A percentile compares a stretch with the other conserved stretches of the same genome.
Conservation (phyloP, 1,140 invertebrate genomes). For the Scaptodrosophila lebanonensis region DNA sequence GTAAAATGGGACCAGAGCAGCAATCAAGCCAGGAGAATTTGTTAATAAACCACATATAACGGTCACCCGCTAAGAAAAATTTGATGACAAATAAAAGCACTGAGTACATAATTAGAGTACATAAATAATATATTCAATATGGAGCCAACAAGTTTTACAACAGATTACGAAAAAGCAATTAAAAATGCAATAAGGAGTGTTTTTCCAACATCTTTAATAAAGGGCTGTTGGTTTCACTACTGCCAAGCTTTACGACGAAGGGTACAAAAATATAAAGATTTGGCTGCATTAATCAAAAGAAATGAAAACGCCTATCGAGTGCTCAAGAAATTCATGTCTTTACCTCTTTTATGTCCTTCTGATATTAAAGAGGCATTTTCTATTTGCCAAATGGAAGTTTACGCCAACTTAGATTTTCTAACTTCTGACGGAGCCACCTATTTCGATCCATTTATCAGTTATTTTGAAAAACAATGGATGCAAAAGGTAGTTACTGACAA, state of each 20-base stretch:
- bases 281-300: background rate
- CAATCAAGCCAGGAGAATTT: too few relatives aligned
- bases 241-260: background rate
- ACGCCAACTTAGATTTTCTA: background rate
- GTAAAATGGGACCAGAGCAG: too few relatives aligned
- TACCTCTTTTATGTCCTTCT: background rate
- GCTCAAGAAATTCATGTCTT: background rate
- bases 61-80: too few relatives aligned
- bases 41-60: too few relatives aligned
- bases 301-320: background rate
- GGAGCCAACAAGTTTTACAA: background rate
- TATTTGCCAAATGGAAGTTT: background rate
- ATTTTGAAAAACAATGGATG: background rate
- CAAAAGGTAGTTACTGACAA: background rate
- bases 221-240: background rate
- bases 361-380: background rate
- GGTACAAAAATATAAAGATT: background rate
- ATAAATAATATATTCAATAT: background rate
- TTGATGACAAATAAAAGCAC: too few relatives aligned
- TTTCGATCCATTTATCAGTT: background rate
- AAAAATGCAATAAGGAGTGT: background rate
- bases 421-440: background rate
- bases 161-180: background rate
- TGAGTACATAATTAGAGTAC: too few relatives aligned
- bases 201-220: background rate